Percentiles rank a stretch among this genome's conserved stretches.
Evolutionary conservation across 2,888 invertebrate species (phyloP).

Genomic region (Noctua janthina): DNA sequence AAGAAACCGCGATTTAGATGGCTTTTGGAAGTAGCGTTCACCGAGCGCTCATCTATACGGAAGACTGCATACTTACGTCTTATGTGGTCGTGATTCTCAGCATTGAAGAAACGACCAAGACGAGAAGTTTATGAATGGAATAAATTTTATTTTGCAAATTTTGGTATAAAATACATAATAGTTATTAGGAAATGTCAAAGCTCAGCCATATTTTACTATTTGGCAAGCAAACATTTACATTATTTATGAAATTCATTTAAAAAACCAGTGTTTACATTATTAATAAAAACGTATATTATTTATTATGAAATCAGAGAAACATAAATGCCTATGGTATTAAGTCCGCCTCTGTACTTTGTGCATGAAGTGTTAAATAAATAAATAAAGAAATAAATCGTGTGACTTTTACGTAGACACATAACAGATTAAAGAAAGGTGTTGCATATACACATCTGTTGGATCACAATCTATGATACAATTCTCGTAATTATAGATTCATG

Average conservation of each 20-base stretch:
- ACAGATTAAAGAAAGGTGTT: neutral
- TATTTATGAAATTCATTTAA: too few species aligned
- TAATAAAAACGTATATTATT: too few species aligned
- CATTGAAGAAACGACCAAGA: neutral
- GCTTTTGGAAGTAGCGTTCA: neutral
- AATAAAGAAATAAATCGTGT: neutral
- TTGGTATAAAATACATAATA: too few species aligned
- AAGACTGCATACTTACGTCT: neutral
- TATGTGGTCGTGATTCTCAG: neutral
- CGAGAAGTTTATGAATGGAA: neutral
- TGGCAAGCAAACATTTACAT: too few species aligned
- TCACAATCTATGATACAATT: neutral
- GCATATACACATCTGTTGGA: slow-evolving; percentile 4
- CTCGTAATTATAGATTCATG: neutral
- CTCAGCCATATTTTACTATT: too few species aligned
- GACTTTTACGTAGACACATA: neutral
- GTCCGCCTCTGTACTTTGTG: too few species aligned
- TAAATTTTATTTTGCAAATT: too few species aligned
- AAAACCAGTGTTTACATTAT: too few species aligned
- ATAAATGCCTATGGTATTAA: neutral
- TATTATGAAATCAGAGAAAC: neutral
- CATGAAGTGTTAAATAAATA: too few species aligned
- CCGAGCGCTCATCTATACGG: neutral
- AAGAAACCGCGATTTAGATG: neutral
- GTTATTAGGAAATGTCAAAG: too few species aligned